Percentiles rank a stretch among this genome's conserved stretches.
These are phyloP conservation scores for Ciconia boyciana DNA, from an alignment of 2,113 vertebrate species.

Conservation along the genomic window DNA sequence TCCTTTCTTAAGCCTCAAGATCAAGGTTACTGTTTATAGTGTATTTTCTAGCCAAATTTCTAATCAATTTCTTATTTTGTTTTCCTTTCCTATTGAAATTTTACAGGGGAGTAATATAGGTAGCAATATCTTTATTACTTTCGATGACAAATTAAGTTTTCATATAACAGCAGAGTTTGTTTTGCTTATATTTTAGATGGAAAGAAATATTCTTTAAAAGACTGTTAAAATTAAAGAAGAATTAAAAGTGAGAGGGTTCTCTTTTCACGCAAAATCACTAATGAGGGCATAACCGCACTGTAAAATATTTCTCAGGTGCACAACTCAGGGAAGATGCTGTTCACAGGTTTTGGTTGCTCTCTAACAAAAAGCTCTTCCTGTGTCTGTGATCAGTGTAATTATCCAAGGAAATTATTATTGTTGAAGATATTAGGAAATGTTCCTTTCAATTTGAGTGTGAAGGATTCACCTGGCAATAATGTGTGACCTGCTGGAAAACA, in stretches of 20 bases:
- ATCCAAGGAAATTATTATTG: neutral
- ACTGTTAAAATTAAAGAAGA: neutral
- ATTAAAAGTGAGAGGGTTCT: neutral
- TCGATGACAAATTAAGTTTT: neutral
- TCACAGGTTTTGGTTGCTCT: neutral
- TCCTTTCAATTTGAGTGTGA: neutral
- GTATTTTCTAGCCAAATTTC: neutral
- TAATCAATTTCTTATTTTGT: neutral
- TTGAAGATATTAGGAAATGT: neutral
- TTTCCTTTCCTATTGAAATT: neutral
- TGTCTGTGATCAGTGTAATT: neutral
- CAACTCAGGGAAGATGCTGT: neutral
- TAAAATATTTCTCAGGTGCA: neutral
- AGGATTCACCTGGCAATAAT: neutral
- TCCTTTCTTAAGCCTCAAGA: neutral
- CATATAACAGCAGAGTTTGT: rapidly evolving
- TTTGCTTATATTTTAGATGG: neutral
- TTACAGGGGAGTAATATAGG: rapidly evolving
- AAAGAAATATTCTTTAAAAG: neutral
- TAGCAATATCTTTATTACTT: neutral
- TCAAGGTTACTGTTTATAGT: neutral
- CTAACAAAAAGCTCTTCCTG: neutral
- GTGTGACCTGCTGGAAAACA: neutral
- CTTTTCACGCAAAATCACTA: neutral
- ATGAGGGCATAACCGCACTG: neutral